Base-by-base conservation (phyloP, 2,113 vertebrate species). In the Phalacrocorax aristotelis region DNA sequence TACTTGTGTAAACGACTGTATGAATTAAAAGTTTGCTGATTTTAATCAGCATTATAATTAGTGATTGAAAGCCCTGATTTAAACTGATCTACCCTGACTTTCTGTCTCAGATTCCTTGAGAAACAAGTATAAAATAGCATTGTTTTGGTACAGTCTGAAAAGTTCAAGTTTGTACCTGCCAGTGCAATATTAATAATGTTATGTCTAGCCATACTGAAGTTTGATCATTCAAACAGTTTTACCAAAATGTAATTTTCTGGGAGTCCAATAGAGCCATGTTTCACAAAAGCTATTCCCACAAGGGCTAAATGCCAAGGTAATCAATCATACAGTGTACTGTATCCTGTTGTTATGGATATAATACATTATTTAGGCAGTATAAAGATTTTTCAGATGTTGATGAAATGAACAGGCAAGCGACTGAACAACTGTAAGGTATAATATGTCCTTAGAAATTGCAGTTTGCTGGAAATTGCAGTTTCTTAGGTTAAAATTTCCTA, bases 191-290 rank as follows among this genome's bases (percentile, higher is more conserved):
- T 95, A 95, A 87, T 91, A 79, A 44, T 18, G 30, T 58, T 91
- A 61, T 58, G 52, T 82, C 76, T 66, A 83, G 71, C 55, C n/a
- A 19, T 79, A 60, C 74, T 55, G 38, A 62, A 70, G 34, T 90
- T 92, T 83, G 95, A 89, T 95, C 3, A 7, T 85, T 96, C 49
- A 77, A 68, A 27, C 49, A 54, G 40, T 95, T 95, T 89, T 90
- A 87, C 90, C 76, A 83, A 95, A 94, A 95, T 71, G 81, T 91
- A 95, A 93, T 97, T 96, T 95, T 97, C 78, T 62, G 71, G 36
- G 66, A 85, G 52, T 76, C 83, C 32, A 54, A 38, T 68, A 95
- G 70, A 95, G 29, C 55, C 52, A n/a, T 90, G 90, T 96, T 97
- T 94, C 91, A 93, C 70, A 85, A 91, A 91, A 93, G 27, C 55